phyloP scores from a whole-genome alignment of 2,888 invertebrate genomes.

The Eupithecia exiguata region DNA sequence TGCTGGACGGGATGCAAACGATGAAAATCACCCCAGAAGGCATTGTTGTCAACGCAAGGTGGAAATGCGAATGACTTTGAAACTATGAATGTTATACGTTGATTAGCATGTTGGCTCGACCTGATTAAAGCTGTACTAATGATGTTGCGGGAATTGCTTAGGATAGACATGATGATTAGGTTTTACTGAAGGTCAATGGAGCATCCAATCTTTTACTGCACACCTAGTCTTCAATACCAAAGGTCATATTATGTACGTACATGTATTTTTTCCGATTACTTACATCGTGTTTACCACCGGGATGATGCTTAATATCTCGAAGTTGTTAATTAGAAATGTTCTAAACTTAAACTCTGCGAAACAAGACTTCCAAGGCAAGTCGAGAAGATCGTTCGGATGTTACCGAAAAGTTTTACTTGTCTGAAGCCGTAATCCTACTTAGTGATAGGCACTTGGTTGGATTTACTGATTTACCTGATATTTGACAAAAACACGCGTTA shows the following conservation, averaged over 20 bases:
- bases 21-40: conserved; percentile 87
- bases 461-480: not conserved
- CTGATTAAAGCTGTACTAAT: conserved; percentile 56
- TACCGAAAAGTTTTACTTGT: conserved; percentile 14
- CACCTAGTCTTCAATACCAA: not conserved
- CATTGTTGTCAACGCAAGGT: conserved; percentile 61
- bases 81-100: conserved; percentile 34
- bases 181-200: conserved; percentile 5
- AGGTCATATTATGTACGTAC: no score
- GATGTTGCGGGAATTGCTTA: conserved; percentile 14
- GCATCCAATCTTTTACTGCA: not conserved
- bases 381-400: conserved; percentile 13
- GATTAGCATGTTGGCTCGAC: conserved; percentile 47
- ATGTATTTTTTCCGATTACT: not conserved
- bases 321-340: conserved; percentile 38
- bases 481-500: not conserved
- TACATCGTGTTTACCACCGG: not conserved
- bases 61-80: conserved; percentile 35
- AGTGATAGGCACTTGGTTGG: not conserved
- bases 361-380: conserved; percentile 14
- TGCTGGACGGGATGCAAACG: conserved; percentile 87
- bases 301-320: conserved; percentile 35
- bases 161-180: conserved; percentile 2
- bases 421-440: not conserved
- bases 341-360: conserved; percentile 16